Base-by-base conservation (phyloP, 2,113 vertebrate genomes). In the Silurus glanis region DNA sequence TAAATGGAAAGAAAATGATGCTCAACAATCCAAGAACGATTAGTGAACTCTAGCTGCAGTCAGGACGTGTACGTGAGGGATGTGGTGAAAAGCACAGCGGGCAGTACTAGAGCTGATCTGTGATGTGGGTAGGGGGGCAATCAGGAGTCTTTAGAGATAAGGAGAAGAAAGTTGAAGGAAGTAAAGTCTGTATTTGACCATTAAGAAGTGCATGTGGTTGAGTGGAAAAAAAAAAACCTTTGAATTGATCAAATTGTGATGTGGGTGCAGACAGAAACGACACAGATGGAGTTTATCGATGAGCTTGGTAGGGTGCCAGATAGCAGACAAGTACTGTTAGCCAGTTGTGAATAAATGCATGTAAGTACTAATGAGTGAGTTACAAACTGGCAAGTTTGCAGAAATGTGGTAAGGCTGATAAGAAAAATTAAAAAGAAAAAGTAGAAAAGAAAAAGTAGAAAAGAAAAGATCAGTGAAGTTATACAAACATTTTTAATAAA, bases 261-360 rank as follows among this genome's bases (percentile, higher is more conserved):
- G 83, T 66, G 49, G 12, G 59, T 45, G 17, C 19, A 25, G 49
- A 79, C 14, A 78, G 47, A 78, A 25, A 17, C 47, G 21, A 23
- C 83, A 76, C 74, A 79, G 72, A 78, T 79, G 61, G 74, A 66
- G 83, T 37, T 79, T 79, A 85, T 76, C 66, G 59, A 85, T 85
- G 72, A 64, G 72, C 83, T 85, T 78, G 59, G 56, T 64, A 23
- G 72, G 84, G 58, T 61, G 67, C 79, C 56, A 86, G 67, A 86
- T 74, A 81, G 75, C 19, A 69, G 75, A 69, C n/a, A 74, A 82
- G 16, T 71, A 45, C 64, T 49, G 61, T 53, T 45, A 58, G 16
- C 7, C 58, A 49, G 28, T 64, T 13, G 21, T 51, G 47, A 51
- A 12, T n/a, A n/a, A 10, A 74, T 23, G 37, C 37, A 16, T 28